Conservation (phyloP, 2,113 vertebrate species). For the Ailurus styani region DNA sequence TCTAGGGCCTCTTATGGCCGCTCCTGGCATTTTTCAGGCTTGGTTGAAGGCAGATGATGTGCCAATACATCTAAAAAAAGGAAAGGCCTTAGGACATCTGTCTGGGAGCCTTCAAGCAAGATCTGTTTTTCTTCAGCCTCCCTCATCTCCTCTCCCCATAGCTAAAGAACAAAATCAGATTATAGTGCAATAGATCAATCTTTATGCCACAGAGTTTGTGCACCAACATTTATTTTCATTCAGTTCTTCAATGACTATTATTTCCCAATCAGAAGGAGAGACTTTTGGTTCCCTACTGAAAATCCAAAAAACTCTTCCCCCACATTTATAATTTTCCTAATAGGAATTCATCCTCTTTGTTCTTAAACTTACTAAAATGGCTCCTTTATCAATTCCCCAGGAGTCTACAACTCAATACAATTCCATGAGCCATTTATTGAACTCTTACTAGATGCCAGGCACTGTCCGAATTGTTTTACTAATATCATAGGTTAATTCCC, state of each 20-base stretch:
- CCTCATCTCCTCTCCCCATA: not conserved
- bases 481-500: not conserved
- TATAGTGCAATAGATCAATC: not conserved
- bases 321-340: not conserved
- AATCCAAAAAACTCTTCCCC: not conserved
- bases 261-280: not conserved
- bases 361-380: not conserved
- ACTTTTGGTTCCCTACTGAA: not conserved
- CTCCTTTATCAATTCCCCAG: not conserved
- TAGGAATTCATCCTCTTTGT: not conserved
- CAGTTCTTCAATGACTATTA: not conserved
- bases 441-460: not conserved
- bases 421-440: not conserved
- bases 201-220: not conserved
- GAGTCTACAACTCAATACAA: not conserved
- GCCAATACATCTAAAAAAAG: not conserved
- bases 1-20: not conserved
- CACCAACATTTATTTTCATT: not conserved
- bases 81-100: not conserved
- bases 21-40: not conserved
- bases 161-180: not conserved
- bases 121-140: not conserved
- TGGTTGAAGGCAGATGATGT: not conserved
- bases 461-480: not conserved
- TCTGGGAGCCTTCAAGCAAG: not conserved